Percentiles rank a stretch among this genome's conserved stretches.
These are phyloP conservation scores for Palythoa grandis DNA, from an alignment of 92 coral and sea anemone genomes.

Conservation along the genomic window DNA sequence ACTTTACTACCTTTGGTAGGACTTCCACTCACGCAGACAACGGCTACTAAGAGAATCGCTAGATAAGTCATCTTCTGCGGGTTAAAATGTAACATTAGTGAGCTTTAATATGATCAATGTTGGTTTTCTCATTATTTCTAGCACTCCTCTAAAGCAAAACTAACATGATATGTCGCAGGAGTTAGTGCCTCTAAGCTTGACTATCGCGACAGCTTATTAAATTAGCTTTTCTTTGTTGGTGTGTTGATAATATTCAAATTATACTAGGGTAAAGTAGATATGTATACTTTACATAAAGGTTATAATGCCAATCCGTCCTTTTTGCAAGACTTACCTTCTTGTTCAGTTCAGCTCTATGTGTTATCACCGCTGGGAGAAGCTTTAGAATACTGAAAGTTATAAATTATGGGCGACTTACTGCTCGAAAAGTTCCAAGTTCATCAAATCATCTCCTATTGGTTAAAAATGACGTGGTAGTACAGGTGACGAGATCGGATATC, in stretches of 20 bases:
- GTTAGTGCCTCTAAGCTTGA: not conserved
- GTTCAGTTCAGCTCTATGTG: slow-evolving; percentile 60
- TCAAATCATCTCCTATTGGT: slow-evolving; percentile 53
- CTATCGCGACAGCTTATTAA: no score
- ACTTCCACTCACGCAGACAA: slow-evolving; percentile 88
- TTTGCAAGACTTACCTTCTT: slow-evolving; percentile 67
- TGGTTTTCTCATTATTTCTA: not conserved
- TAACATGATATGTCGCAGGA: not conserved
- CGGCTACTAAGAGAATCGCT: slow-evolving; percentile 76
- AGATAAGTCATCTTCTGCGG: slow-evolving; percentile 77
- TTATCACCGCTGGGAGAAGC: slow-evolving; percentile 72
- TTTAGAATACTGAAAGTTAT: slow-evolving; percentile 83
- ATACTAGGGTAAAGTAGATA: no score
- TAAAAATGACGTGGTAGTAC: slow-evolving; percentile 59
- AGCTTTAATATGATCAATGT: not conserved
- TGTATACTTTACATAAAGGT: not conserved
- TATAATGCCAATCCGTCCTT: slow-evolving; percentile 4
- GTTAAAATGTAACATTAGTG: slow-evolving; percentile 8
- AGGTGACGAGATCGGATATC: slow-evolving; percentile 57
- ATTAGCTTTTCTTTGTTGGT: no score
- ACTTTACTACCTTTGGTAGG: slow-evolving; percentile 72
- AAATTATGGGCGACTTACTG: slow-evolving; percentile 86
- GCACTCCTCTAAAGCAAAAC: not conserved
- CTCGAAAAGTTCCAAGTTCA: slow-evolving; percentile 59
- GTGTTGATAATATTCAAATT: no score